These are phyloP conservation scores for Danio aesculapii DNA, from an alignment of 2,797 vertebrate species.

Conservation along the genomic window DNA sequence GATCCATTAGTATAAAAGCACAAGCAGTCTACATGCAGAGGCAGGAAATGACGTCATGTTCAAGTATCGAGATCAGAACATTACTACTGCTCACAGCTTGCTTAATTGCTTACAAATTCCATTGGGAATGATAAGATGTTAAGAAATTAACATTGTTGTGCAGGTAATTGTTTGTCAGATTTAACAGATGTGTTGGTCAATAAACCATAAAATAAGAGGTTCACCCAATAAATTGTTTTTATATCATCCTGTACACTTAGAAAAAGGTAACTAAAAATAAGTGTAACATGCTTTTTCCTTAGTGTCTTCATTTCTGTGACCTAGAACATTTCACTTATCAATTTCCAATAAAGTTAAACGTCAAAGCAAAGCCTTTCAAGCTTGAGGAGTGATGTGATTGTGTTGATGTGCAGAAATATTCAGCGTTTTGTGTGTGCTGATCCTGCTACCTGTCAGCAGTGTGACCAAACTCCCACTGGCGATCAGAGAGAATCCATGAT, in stretches of 20 bases:
- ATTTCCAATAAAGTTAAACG: not conserved
- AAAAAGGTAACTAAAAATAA: not conserved
- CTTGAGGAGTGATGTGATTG: constrained; percentile 5
- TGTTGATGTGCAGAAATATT: constrained; percentile 13
- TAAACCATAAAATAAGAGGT: too few relatives aligned
- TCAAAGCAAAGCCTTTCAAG: not conserved
- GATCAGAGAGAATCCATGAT: constrained; percentile 9
- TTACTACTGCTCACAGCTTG: not conserved
- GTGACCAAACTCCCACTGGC: not conserved
- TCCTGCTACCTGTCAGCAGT: not conserved
- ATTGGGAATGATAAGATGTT: not conserved
- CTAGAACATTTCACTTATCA: not conserved
- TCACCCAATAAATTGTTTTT: too few relatives aligned
- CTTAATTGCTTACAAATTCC: not conserved
- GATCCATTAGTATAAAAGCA: constrained; percentile 9
- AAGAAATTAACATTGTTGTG: too few relatives aligned
- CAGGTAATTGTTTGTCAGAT: too few relatives aligned
- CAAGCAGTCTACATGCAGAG: not conserved
- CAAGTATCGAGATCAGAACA: not conserved
- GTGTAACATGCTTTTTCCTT: not conserved
- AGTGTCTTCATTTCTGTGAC: not conserved
- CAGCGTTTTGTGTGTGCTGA: constrained; percentile 17
- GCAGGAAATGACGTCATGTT: not conserved
- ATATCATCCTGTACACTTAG: too few relatives aligned
- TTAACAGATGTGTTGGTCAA: too few relatives aligned